These are phyloP conservation scores for Sphinx pinastri DNA, from an alignment of 2,888 invertebrate species.

Conservation along the genomic window DNA sequence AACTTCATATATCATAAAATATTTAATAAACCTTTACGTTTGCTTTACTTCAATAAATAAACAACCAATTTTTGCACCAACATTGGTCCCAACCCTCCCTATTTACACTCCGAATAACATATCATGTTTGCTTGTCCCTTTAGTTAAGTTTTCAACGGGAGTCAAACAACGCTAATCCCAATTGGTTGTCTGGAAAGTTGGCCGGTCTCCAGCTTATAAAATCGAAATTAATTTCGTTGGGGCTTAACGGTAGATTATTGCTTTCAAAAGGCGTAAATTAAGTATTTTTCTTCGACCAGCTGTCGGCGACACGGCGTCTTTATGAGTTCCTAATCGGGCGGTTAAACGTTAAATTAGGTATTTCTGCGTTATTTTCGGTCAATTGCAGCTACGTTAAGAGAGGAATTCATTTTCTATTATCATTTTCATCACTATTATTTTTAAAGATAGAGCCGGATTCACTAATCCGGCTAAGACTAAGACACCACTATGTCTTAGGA, in stretches of 20 bases:
- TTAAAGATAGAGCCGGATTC: no score
- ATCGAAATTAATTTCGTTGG: constrained; percentile 60
- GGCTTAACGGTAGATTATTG: constrained; percentile 57
- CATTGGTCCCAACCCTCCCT: constrained; percentile 25
- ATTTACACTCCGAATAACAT: constrained; percentile 23
- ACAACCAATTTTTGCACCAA: constrained; percentile 8
- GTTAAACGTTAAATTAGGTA: constrained; percentile 67
- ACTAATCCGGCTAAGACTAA: no score
- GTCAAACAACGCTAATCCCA: constrained; percentile 30
- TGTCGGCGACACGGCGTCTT: constrained; percentile 65
- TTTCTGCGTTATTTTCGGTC: constrained; percentile 43
- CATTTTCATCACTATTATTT: no score
- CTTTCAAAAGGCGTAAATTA: constrained; percentile 60
- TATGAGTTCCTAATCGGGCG: constrained; percentile 66
- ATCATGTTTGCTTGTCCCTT: constrained; percentile 23
- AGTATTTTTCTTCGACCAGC: constrained; percentile 57
- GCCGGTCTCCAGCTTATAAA: constrained; percentile 42
- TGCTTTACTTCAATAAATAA: constrained; percentile 4
- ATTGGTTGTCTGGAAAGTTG: constrained; percentile 49
- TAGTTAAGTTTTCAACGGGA: constrained; percentile 16
- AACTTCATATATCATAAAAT: not conserved
- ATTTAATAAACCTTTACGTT: constrained; percentile 10
- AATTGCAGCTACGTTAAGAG: no score
- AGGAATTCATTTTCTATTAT: not conserved
- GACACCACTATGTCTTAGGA: no score